Evolutionary conservation across 2,797 vertebrate genomes (phyloP).

Genomic region (Sebastes trivittatus): DNA sequence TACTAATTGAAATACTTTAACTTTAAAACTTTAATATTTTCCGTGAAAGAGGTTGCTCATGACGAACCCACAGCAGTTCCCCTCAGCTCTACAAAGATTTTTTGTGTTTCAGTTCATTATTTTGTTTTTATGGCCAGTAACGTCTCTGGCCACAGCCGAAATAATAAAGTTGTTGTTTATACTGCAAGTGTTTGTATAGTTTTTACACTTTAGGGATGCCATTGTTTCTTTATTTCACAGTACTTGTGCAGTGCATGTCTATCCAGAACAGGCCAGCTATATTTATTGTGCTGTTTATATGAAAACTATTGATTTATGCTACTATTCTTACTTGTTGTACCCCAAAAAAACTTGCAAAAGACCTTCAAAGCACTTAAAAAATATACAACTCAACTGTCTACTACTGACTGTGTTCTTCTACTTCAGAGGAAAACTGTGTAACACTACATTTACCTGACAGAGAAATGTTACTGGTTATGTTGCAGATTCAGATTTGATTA

Average conservation of each 20-base stretch:
- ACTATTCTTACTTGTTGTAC: too few species aligned
- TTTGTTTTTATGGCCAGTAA: not conserved
- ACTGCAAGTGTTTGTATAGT: not conserved
- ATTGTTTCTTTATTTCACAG: not conserved
- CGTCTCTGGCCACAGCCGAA: not conserved
- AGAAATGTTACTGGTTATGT: not conserved
- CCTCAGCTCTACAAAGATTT: not conserved
- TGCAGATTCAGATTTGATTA: not conserved
- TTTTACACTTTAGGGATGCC: not conserved
- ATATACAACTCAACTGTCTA: too few species aligned
- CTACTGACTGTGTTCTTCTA: too few species aligned
- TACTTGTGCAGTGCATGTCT: not conserved
- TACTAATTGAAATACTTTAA: not conserved
- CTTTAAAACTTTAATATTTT: not conserved
- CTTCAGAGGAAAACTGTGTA: too few species aligned
- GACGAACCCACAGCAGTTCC: not conserved
- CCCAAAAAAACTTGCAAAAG: too few species aligned
- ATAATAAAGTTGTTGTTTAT: not conserved
- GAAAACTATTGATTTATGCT: too few species aligned
- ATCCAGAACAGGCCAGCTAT: not conserved
- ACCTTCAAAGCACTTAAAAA: too few species aligned
- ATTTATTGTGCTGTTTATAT: too few species aligned
- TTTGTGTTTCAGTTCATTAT: not conserved
- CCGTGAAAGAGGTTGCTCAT: not conserved
- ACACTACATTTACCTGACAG: not conserved